Conservation (phyloP, 2,113 vertebrate genomes). For the Urocolius indicus region DNA sequence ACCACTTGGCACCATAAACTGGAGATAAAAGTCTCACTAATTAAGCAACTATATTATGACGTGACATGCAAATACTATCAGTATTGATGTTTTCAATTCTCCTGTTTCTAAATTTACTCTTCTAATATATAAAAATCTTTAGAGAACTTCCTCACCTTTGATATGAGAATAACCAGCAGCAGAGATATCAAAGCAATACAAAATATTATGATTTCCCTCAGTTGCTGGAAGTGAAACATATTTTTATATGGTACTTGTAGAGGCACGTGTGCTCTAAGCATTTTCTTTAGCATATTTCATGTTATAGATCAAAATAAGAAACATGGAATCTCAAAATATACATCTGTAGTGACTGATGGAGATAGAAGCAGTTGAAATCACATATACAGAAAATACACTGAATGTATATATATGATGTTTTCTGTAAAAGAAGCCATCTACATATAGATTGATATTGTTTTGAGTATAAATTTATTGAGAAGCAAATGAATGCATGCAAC, state of each 20-base stretch:
- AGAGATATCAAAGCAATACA: neutral
- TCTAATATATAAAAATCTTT: neutral
- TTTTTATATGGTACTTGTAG: neutral
- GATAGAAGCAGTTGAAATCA: neutral
- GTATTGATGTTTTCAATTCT: neutral
- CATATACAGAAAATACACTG: neutral
- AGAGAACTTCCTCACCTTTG: neutral
- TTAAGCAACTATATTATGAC: neutral
- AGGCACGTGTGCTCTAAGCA: neutral
- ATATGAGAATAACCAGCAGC: neutral
- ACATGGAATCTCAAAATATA: neutral
- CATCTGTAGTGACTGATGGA: neutral
- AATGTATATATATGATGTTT: neutral
- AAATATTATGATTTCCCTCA: neutral
- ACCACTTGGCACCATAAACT: neutral
- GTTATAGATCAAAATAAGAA: neutral
- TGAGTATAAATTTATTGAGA: neutral
- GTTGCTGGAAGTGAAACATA: neutral
- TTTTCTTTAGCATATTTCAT: neutral
- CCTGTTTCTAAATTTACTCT: neutral
- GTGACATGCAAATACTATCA: neutral
- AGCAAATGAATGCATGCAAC: neutral
- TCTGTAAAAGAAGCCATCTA: neutral
- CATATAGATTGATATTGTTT: neutral
- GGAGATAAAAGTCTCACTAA: neutral